Base-by-base conservation (phyloP, 2,113 vertebrate species). In the Psilopsiagon aurifrons region DNA sequence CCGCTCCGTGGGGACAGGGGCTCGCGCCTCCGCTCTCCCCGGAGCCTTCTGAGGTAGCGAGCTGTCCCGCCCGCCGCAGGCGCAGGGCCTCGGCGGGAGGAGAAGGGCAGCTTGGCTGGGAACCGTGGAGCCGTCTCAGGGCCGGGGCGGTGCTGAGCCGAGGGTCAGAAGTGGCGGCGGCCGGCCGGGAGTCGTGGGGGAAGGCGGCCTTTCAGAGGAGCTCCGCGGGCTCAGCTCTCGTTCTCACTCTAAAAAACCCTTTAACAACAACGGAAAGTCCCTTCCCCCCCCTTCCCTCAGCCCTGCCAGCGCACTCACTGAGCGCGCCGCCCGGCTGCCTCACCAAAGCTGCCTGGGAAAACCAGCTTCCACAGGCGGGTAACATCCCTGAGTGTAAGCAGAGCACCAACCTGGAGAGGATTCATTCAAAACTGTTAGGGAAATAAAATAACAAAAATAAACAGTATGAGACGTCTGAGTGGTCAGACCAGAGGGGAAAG, bases 371-470 rank as follows among this genome's bases (percentile, higher is more conserved):
- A 10, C 22, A 23, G 33, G 22, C 22, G 22, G 13, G 14, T 15
- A 27, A 33, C 18, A 8, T 49, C 19, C 33, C 1, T 5, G 35
- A 29, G 44, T 17, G 41, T 6, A n/a, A 31, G 39, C 10, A 5
- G 1, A 25, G 20, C 27, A 3, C 6, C 70, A 13, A 2, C 28
- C 14, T 2, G 0, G 7, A 27, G 29, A 46, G 28, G 13, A 12
- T 15, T 23, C 2, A 0, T 28, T 43, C 67, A 0, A 27, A 62
- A 20, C 28, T 13, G 9, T 20, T 29, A 28, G 55, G 52, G 29
- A 13, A 24, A 52, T 37, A 49, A 54, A 80, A 15, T 22, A 35
- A 28, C 8, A 39, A 33, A 51, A 15, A 46, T 14, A 10, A 73
- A 6, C 9, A 5, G 5, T 44, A 7, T 16, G 9, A 18, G 46